These are phyloP conservation scores for Cheirogaleus major DNA, from an alignment of 2,797 vertebrate species.

Conservation along the genomic window DNA sequence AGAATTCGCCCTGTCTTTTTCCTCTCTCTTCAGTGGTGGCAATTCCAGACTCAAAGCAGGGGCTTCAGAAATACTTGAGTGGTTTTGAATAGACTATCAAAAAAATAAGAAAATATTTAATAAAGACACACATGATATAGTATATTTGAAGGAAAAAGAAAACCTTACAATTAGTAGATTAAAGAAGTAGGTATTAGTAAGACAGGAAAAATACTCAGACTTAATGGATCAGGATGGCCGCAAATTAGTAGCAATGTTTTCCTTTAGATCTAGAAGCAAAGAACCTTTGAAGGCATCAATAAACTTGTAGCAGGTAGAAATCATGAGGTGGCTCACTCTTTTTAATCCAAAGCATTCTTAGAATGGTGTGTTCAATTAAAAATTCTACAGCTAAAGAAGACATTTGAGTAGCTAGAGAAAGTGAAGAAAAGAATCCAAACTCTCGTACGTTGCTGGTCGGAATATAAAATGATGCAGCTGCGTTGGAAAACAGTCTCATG, in stretches of 20 bases:
- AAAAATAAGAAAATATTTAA: neutral
- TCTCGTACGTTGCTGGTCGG: neutral
- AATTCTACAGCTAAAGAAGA: neutral
- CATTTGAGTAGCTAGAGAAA: neutral
- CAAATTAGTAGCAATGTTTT: neutral
- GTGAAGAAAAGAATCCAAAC: neutral
- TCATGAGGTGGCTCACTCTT: neutral
- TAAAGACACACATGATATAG: neutral
- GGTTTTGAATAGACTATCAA: neutral
- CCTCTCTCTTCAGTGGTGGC: neutral
- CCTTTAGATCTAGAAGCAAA: neutral
- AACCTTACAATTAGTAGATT: neutral
- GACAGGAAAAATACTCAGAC: neutral
- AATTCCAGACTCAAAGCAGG: neutral
- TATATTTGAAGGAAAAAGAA: neutral
- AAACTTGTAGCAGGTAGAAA: neutral
- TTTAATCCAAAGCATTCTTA: neutral
- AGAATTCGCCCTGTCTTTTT: neutral
- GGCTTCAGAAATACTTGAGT: neutral
- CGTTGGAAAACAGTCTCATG: neutral
- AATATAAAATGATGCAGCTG: neutral
- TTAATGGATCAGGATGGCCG: neutral
- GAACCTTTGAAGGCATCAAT: neutral
- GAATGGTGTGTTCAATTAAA: neutral
- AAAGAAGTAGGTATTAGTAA: neutral